Evolutionary conservation across 2,888 invertebrate species (phyloP).

Genomic region (Punctoribates punctum): DNA sequence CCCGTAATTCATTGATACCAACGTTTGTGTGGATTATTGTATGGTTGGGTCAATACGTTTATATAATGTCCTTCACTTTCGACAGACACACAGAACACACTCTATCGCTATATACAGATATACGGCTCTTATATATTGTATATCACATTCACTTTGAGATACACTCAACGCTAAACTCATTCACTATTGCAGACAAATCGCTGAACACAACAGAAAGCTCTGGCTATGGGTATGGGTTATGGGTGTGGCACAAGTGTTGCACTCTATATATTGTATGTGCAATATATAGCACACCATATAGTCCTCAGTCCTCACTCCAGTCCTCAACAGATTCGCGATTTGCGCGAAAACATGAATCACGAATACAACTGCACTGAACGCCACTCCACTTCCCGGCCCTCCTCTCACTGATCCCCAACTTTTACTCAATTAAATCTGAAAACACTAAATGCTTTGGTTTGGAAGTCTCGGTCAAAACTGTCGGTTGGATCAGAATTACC

Average conservation of each 20-base stretch:
- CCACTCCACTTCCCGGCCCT: neutral
- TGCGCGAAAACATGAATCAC: too few relatives aligned
- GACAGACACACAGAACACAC: neutral
- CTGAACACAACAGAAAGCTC: neutral
- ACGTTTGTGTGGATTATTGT: neutral
- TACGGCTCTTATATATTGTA: neutral
- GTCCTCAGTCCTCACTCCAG: neutral
- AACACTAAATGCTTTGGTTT: too few relatives aligned
- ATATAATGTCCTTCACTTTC: conserved; percentile 34
- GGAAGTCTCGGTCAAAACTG: too few relatives aligned
- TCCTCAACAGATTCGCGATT: neutral
- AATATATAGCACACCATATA: neutral
- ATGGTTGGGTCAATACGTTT: conserved; percentile 28
- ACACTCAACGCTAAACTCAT: neutral
- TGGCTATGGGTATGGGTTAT: neutral
- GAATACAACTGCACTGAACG: neutral
- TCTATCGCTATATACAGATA: conserved; percentile 9
- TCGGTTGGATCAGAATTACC: too few relatives aligned
- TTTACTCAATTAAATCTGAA: neutral
- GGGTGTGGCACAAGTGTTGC: conserved; percentile 32
- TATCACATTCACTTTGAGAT: neutral
- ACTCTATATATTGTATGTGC: conserved; percentile 13
- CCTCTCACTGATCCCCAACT: neutral
- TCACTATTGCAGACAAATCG: conserved; percentile 22
- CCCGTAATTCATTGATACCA: conserved; percentile 36